Base-by-base conservation (phyloP, 2,113 vertebrate genomes). In the Larimichthys crocea region DNA sequence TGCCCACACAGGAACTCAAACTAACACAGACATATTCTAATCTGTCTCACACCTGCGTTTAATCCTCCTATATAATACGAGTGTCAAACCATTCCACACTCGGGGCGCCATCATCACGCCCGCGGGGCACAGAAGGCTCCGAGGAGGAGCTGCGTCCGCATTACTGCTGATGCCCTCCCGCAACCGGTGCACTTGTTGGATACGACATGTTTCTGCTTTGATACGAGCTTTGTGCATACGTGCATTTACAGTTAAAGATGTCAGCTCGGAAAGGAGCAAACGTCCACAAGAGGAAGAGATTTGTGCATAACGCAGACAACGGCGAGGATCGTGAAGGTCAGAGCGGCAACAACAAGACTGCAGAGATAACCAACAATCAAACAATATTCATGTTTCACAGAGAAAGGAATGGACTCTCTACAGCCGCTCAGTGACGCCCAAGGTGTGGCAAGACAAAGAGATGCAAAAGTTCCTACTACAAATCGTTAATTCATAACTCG, bases 1-100 rank as follows among this genome's bases (percentile, higher is more conserved):
- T 81, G 82, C 91, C 86, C 88, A 90, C 89, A 89, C 91, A 90
- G 64, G 24, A 66, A 26, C 64, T 69, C 84, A 67, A 70, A 76
- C 83, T 67, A 67, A 80, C 8, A 74, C 89, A 89, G 71, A 90
- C 87, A 63, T 49, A 66, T 26, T 76, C 76, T 71, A 67, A 72
- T 84, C 77, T 81, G 40, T 78, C 80, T 84, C 85, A 84, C 86
- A 91, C 82, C 80, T 89, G 84, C 81, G 73, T 83, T 73, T 59
- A 62, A 76, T 80, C 55, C 80, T 77, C 70, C 73, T 62, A 57
- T 62, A 74, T 5, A 60, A 69, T 3, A 53, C 49, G 20, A 50
- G 56, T 5, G 50, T 69, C 69, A 70, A 67, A 66, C 59, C 42
- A 3, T 63, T 78, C 11, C 62, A 20, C 44, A 11, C 49, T 55